Conservation (phyloP, 2,888 invertebrate genomes). For the Cinara cedri region DNA sequence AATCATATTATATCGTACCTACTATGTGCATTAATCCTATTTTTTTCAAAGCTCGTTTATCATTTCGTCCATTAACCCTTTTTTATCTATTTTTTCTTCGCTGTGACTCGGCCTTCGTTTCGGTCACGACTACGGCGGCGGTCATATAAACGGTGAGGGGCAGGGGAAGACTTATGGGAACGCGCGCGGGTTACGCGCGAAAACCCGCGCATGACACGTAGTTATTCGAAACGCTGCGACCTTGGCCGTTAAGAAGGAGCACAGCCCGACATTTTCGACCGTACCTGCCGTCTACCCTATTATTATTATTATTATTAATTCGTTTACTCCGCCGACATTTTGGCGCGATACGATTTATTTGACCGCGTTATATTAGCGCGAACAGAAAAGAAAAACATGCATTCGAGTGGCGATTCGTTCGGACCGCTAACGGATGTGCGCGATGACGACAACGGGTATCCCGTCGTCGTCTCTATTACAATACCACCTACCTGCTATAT, state of each 20-base stretch:
- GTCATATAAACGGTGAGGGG: background rate
- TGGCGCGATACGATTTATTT: too few species aligned
- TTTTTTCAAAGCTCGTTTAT: slow-evolving; percentile 55
- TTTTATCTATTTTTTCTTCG: background rate
- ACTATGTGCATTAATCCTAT: slow-evolving; percentile 43
- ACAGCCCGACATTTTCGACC: background rate
- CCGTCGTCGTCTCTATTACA: too few species aligned
- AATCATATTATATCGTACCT: slow-evolving; percentile 1
- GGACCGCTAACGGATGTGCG: background rate
- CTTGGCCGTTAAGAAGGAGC: background rate
- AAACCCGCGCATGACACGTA: slow-evolving; percentile 31
- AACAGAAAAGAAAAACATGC: background rate
- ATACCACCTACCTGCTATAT: too few species aligned
- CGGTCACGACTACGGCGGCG: slow-evolving; percentile 40
- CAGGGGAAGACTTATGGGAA: slow-evolving; percentile 45
- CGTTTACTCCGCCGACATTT: background rate
- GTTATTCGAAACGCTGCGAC: background rate
- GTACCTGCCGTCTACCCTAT: background rate
- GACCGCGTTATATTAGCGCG: background rate
- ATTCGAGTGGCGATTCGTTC: background rate
- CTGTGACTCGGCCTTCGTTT: slow-evolving; percentile 47
- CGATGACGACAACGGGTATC: too few species aligned
- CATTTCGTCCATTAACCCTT: slow-evolving; percentile 56
- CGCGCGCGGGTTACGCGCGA: slow-evolving; percentile 40
- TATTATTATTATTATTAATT: too few species aligned